Evolutionary conservation across 2,888 invertebrate species (phyloP).

Genomic region (Spatulosminthurus flaviceps): DNA sequence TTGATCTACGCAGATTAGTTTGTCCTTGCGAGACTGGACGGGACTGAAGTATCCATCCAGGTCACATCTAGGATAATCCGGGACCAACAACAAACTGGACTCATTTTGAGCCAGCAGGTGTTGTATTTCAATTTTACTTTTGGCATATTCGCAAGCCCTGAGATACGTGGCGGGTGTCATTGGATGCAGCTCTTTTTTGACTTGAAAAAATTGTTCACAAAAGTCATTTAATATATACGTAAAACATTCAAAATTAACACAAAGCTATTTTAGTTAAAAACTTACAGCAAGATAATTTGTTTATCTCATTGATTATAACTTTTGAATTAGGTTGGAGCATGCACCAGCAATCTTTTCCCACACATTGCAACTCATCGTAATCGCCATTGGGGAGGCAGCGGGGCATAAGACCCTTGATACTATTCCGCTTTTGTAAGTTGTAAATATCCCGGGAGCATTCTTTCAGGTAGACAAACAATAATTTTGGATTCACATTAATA

Average conservation of each 20-base stretch:
- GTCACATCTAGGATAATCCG: slow-evolving; percentile 58
- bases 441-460: slow-evolving; percentile 61
- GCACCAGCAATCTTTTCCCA: slow-evolving; percentile 71
- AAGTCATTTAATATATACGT: too few relatives aligned
- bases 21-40: slow-evolving; percentile 54
- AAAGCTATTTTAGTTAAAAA: slow-evolving; percentile 3
- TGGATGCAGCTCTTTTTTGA: slow-evolving; percentile 21
- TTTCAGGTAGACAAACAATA: too few relatives aligned
- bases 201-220: too few relatives aligned
- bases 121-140: slow-evolving; percentile 51
- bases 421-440: slow-evolving; percentile 50
- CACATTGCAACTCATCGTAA: slow-evolving; percentile 75
- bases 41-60: slow-evolving; percentile 62
- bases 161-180: slow-evolving; percentile 42
- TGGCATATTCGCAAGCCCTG: slow-evolving; percentile 54
- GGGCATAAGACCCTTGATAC: slow-evolving; percentile 65
- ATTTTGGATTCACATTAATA: too few relatives aligned
- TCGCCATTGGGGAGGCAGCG: slow-evolving; percentile 75
- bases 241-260: too few relatives aligned
- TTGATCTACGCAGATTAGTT: slow-evolving; percentile 71
- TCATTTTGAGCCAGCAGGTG: slow-evolving; percentile 49
- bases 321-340: slow-evolving; percentile 47
- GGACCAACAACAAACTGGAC: slow-evolving; percentile 47
- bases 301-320: slow-evolving; percentile 48
- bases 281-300: slow-evolving; percentile 58